A percentile compares a stretch with the other conserved stretches of the same genome.
Conservation (phyloP, 2,888 invertebrate genomes). For the Chloroclysta siterata region DNA sequence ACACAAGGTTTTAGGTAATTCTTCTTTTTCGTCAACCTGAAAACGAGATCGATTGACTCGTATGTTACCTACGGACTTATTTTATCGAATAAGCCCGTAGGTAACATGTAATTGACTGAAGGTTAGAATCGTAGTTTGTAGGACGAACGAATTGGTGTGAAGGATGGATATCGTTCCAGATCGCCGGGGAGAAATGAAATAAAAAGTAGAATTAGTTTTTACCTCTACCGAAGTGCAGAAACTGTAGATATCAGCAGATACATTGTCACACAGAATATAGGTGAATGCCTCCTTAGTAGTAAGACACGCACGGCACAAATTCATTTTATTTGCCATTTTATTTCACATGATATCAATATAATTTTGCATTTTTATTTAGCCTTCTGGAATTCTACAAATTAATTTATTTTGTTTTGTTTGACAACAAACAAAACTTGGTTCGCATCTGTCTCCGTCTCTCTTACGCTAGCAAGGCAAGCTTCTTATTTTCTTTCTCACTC, state of each 20-base stretch:
- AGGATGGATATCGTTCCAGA: not conserved
- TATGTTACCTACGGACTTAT: no score
- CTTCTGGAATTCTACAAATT: not conserved
- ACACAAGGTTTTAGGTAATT: slow-evolving; percentile 70
- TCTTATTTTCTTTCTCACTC: not conserved
- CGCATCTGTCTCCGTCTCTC: not conserved
- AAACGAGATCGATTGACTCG: slow-evolving; percentile 29
- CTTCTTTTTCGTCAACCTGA: slow-evolving; percentile 63
- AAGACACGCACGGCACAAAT: slow-evolving; percentile 75
- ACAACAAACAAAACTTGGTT: slow-evolving; percentile 1
- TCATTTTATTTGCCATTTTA: slow-evolving; percentile 38
- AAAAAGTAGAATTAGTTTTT: slow-evolving; percentile 16
- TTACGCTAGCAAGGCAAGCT: not conserved
- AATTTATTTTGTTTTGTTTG: not conserved
- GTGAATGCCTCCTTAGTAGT: slow-evolving; percentile 58
- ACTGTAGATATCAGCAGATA: slow-evolving; percentile 64
- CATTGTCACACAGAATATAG: slow-evolving; percentile 64
- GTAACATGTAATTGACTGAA: not conserved
- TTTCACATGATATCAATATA: not conserved
- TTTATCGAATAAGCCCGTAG: no score
- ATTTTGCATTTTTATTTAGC: not conserved
- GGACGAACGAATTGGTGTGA: no score
- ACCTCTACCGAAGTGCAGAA: slow-evolving; percentile 79
- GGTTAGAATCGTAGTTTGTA: not conserved
- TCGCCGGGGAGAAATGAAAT: not conserved